Evolutionary conservation across 1,140 invertebrate genomes (phyloP).

Genomic region (Drosophila suzukii): DNA sequence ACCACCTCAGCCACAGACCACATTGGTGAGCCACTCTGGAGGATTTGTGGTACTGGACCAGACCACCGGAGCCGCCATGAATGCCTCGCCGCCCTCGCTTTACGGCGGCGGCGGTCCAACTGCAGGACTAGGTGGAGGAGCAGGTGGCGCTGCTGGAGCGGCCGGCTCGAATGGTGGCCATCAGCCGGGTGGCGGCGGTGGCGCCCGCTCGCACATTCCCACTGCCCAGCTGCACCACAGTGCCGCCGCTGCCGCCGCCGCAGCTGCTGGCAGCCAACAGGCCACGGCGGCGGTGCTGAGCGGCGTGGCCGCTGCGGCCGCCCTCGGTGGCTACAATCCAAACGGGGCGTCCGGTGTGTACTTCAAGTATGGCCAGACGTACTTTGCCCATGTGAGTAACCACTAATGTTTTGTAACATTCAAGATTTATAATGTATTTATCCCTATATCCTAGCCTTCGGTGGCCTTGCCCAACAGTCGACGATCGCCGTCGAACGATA

Average conservation of each 20-base stretch:
- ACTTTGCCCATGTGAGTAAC: conserved; percentile 83
- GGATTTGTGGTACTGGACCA: conserved; percentile 70
- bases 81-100: conserved; percentile 59
- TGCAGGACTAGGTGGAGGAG: conserved; percentile 6
- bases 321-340: conserved; percentile 79
- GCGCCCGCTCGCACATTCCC: conserved; percentile 78
- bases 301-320: conserved; percentile 67
- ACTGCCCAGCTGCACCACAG: conserved; percentile 78
- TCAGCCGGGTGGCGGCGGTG: conserved; percentile 40
- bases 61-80: conserved; percentile 57
- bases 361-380: conserved; percentile 84
- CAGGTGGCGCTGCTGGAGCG: conserved; percentile 13
- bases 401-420: accelerated
- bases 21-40: conserved; percentile 26
- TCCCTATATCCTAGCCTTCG: conserved; percentile 59
- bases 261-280: conserved; percentile 56
- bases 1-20: conserved; percentile 20
- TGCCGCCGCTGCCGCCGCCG: conserved; percentile 70
- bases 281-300: conserved; percentile 74
- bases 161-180: conserved; percentile 8
- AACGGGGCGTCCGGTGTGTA: conserved; percentile 77
- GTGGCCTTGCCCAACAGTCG: conserved; percentile 83
- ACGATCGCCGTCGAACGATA: conserved; percentile 80
- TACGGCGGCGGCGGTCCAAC: conserved; percentile 37
- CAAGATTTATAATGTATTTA: too few species aligned